These are phyloP conservation scores for Lagopus muta DNA, from an alignment of 2,113 vertebrate species.

Conservation along the genomic window DNA sequence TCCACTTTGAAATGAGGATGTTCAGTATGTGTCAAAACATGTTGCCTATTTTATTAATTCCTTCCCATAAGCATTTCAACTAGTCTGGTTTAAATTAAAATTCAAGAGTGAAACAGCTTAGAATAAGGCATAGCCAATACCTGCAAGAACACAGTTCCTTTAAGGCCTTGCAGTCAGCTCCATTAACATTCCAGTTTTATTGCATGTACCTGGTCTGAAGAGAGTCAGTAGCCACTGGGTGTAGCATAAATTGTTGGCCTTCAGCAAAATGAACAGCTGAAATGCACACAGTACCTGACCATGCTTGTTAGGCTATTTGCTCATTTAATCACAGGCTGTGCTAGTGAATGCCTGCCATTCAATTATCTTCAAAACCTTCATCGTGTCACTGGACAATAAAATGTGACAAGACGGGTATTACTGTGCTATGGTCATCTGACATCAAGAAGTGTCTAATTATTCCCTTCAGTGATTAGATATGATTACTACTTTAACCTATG, in stretches of 20 bases:
- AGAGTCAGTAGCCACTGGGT: constrained; percentile 62
- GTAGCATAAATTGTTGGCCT: constrained; percentile 79
- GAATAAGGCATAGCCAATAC: not conserved
- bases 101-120: constrained; percentile 8
- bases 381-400: constrained; percentile 52
- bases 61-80: constrained; percentile 17
- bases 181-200: constrained; percentile 81
- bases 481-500: constrained; percentile 46
- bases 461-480: constrained; percentile 57
- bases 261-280: constrained; percentile 79
- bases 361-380: constrained; percentile 61
- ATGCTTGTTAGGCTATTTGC: constrained; percentile 75
- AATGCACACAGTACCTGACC: constrained; percentile 70
- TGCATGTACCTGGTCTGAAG: constrained; percentile 70
- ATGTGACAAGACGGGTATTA: constrained; percentile 49
- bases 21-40: constrained; percentile 16
- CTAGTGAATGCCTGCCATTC: constrained; percentile 39
- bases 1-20: constrained; percentile 15
- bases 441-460: constrained; percentile 37
- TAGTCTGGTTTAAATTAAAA: not conserved
- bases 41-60: constrained; percentile 16
- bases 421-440: constrained; percentile 59
- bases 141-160: constrained; percentile 61
- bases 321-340: constrained; percentile 47
- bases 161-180: constrained; percentile 64